phyloP scores from a whole-genome alignment of 2,113 vertebrate species.

The Platanista minor region DNA sequence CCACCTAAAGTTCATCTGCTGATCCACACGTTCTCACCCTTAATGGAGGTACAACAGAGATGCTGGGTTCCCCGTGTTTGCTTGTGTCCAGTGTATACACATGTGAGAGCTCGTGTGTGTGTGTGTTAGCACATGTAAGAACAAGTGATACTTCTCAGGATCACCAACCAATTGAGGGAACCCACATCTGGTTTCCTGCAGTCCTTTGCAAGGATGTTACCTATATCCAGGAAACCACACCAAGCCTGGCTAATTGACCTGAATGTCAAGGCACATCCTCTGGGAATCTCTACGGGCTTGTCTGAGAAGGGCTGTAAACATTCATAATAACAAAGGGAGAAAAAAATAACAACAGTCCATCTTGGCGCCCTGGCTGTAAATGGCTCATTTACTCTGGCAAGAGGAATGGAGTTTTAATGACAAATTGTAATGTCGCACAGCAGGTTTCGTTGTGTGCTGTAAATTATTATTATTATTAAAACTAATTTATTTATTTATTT shows the following conservation, averaged over 20 bases:
- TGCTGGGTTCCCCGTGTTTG: background rate
- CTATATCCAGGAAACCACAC: slow-evolving; percentile 14
- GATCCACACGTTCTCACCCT: background rate
- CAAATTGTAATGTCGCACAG: slow-evolving; percentile 65
- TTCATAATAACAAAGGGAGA: slow-evolving; percentile 58
- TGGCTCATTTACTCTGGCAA: slow-evolving; percentile 73
- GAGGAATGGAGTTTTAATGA: slow-evolving; percentile 72
- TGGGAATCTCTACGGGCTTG: slow-evolving; percentile 53
- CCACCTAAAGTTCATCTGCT: background rate
- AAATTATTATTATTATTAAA: slow-evolving; percentile 68
- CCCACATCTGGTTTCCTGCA: background rate
- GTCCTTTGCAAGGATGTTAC: background rate
- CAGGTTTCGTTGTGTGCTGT: slow-evolving; percentile 61
- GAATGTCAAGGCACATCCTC: slow-evolving; percentile 13
- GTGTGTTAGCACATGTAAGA: background rate
- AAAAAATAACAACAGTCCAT: slow-evolving; percentile 72
- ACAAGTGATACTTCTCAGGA: background rate
- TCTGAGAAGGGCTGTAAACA: slow-evolving; percentile 53
- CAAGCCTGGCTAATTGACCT: background rate
- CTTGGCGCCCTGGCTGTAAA: slow-evolving; percentile 65
- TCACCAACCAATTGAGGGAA: background rate
- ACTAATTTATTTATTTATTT: too few species aligned
- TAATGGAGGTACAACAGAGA: background rate
- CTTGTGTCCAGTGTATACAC: background rate
- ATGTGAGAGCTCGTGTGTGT: background rate